Evolutionary conservation across 35 echinoderm and acorn worm species (phyloP).

Genomic region (Amphiura filiformis): DNA sequence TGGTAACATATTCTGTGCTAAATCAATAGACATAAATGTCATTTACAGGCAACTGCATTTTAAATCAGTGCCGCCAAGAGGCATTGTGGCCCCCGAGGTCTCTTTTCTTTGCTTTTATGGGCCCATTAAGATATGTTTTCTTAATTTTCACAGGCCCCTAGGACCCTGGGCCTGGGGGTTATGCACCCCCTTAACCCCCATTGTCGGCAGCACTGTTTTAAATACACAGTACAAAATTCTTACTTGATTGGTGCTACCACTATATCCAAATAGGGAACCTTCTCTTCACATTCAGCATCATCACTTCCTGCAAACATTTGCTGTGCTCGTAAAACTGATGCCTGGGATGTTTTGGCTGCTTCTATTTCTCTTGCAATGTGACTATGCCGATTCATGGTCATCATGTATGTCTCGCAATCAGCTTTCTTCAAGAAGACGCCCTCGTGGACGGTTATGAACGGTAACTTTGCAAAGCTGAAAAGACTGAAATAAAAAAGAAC

Average conservation of each 20-base stretch:
- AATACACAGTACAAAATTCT: too few species aligned
- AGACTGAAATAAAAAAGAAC: conserved; percentile 21
- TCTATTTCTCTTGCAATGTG: neutral
- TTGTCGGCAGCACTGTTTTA: too few species aligned
- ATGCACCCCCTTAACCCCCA: too few species aligned
- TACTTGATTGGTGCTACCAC: conserved; percentile 49
- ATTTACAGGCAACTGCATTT: too few species aligned
- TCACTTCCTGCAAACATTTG: neutral
- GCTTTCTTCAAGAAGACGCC: conserved; percentile 72
- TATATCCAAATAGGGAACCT: neutral
- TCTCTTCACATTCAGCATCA: conserved; percentile 7
- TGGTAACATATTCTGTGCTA: too few species aligned
- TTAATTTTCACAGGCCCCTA: too few species aligned
- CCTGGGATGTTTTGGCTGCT: neutral
- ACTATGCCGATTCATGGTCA: conserved; percentile 48
- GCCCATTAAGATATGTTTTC: too few species aligned
- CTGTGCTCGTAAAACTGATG: neutral
- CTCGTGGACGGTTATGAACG: conserved; percentile 50
- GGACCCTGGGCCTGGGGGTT: too few species aligned
- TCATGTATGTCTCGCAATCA: conserved; percentile 64
- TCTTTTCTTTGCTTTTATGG: too few species aligned
- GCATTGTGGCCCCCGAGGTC: too few species aligned
- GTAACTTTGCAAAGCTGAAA: conserved; percentile 51
- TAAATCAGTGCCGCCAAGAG: too few species aligned
- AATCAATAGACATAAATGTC: too few species aligned